phyloP scores from a whole-genome alignment of 2,113 vertebrate genomes.

The Riparia riparia region DNA sequence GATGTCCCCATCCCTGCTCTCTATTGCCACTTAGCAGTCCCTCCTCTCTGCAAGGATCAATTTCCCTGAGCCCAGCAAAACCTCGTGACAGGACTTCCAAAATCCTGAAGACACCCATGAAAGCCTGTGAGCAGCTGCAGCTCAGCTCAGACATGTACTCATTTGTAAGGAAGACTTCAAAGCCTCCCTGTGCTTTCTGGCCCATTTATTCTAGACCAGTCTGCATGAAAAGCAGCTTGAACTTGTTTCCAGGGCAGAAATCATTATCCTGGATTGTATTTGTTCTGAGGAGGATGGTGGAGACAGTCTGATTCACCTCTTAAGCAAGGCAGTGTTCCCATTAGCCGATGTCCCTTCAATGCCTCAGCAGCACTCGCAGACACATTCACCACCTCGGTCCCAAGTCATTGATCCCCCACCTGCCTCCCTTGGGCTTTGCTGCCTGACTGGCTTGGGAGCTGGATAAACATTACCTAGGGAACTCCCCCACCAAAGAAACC shows the following conservation, averaged over 20 bases:
- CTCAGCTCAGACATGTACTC: not conserved
- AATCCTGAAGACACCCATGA: not conserved
- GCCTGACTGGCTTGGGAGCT: not conserved
- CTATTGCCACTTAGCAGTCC: fast-evolving
- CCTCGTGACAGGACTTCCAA: not conserved
- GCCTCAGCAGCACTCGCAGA: fast-evolving
- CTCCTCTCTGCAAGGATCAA: not conserved
- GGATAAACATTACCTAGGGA: not conserved
- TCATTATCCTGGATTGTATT: not conserved
- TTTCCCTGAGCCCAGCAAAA: not conserved
- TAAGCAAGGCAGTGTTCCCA: fast-evolving
- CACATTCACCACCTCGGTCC: fast-evolving
- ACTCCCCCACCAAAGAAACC: not conserved
- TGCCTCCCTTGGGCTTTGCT: not conserved
- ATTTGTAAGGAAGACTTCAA: not conserved
- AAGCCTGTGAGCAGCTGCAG: not conserved
- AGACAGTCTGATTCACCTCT: not conserved
- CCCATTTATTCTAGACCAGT: not conserved
- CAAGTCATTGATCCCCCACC: not conserved
- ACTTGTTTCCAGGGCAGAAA: conserved; percentile 11
- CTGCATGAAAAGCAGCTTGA: not conserved
- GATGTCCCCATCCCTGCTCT: fast-evolving
- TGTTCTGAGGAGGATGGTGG: fast-evolving
- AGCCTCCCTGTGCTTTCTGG: not conserved
- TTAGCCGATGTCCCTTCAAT: fast-evolving